Conservation (phyloP, 2,113 vertebrate genomes). For the Sorex araneus region DNA sequence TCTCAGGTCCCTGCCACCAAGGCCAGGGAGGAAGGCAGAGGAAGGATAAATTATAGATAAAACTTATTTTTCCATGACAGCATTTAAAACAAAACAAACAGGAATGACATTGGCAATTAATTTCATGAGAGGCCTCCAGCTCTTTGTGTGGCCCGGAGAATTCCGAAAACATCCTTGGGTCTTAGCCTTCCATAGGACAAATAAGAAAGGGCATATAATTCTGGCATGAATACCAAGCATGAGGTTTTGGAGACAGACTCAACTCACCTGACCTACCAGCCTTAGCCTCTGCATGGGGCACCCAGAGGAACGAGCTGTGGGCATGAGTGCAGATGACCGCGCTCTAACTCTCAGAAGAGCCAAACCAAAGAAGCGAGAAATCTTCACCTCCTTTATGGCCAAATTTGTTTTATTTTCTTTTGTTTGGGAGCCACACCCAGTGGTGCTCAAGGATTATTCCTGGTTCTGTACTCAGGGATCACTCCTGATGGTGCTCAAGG, state of each 20-base stretch:
- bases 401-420: no score
- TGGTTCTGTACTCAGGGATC: no score
- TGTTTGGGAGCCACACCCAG: no score
- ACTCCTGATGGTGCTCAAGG: no score
- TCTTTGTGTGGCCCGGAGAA: not conserved
- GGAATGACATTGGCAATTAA: not conserved
- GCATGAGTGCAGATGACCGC: not conserved
- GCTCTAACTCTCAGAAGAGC: not conserved
- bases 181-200: slow-evolving; percentile 7
- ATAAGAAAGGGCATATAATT: not conserved
- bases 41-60: slow-evolving; percentile 47
- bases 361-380: not conserved
- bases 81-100: slow-evolving; percentile 49
- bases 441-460: no score
- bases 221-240: not conserved
- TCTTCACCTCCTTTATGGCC: not conserved
- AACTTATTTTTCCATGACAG: slow-evolving; percentile 32
- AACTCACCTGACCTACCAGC: not conserved
- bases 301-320: not conserved
- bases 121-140: not conserved
- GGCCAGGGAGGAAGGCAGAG: not conserved
- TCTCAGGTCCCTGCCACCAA: slow-evolving; percentile 16
- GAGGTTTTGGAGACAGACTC: not conserved
- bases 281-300: not conserved
- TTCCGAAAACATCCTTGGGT: not conserved